Evolutionary conservation across 2,888 invertebrate species (phyloP).

Genomic region (Odiellus spinosus): DNA sequence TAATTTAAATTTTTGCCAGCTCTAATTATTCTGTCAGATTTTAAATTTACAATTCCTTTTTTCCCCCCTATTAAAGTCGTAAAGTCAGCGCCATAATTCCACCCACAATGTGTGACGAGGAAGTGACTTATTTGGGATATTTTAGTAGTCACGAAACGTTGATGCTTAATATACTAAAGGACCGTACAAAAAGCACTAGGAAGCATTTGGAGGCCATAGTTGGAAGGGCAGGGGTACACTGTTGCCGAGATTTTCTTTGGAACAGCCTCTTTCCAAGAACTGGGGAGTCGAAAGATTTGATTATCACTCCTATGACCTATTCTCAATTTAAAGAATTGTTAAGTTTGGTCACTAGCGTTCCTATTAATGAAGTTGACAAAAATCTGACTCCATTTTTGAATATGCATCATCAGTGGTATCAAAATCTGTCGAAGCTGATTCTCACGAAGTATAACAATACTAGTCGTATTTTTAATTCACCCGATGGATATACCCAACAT

Average conservation of each 20-base stretch:
- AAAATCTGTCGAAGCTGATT: constrained; percentile 42
- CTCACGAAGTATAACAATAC: constrained; percentile 42
- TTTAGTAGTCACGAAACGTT: constrained; percentile 44
- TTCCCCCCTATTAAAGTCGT: neutral
- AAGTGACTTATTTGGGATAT: constrained; percentile 50
- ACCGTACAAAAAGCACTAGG: constrained; percentile 40
- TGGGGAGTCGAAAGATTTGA: too few species aligned
- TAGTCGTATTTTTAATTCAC: constrained; percentile 40
- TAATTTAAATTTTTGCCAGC: too few species aligned
- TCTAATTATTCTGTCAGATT: too few species aligned
- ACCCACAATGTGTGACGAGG: constrained; percentile 18
- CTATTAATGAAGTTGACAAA: constrained; percentile 42
- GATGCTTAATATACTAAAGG: constrained; percentile 23
- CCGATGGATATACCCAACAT: constrained; percentile 43
- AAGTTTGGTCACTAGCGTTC: constrained; percentile 40
- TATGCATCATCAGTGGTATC: constrained; percentile 48
- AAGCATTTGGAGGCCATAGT: constrained; percentile 44
- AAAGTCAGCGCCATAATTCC: neutral
- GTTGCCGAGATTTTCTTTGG: constrained; percentile 53
- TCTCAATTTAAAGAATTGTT: constrained; percentile 48
- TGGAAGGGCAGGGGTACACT: constrained; percentile 46
- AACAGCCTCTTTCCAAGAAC: constrained; percentile 35
- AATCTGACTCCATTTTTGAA: constrained; percentile 41
- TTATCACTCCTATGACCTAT: constrained; percentile 34
- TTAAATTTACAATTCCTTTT: too few species aligned